Percentiles rank a stretch among this genome's conserved stretches.
These are phyloP conservation scores for Cottus gobio DNA, from an alignment of 2,113 vertebrate genomes.

Conservation along the genomic window DNA sequence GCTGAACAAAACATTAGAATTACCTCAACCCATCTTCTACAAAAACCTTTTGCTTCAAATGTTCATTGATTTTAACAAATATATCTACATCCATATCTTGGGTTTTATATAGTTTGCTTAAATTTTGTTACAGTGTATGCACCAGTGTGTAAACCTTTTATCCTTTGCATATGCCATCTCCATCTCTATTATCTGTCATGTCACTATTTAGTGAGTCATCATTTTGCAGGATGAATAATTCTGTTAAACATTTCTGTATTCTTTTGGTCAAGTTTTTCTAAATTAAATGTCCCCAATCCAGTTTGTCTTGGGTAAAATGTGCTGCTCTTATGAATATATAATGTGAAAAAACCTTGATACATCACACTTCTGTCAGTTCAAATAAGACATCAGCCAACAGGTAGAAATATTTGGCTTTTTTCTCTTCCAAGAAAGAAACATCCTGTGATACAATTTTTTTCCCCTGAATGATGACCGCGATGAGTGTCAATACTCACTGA, in stretches of 20 bases:
- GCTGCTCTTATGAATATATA: not conserved
- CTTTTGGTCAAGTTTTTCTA: not conserved
- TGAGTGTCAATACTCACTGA: slow-evolving; percentile 84
- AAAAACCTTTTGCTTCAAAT: not conserved
- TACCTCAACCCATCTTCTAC: not conserved
- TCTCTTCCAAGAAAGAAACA: not conserved
- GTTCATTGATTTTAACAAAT: too few relatives aligned
- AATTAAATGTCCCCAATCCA: not conserved
- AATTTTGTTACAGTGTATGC: not conserved
- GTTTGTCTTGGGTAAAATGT: not conserved
- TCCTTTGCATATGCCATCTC: not conserved
- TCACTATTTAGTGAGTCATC: not conserved
- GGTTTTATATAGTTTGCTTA: not conserved
- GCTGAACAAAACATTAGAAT: not conserved
- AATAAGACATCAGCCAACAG: not conserved
- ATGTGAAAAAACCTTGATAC: not conserved
- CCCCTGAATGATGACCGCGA: too few relatives aligned
- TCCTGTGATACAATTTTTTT: not conserved
- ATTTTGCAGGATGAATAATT: not conserved
- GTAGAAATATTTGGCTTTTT: not conserved
- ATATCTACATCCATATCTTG: too few relatives aligned
- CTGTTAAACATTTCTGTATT: not conserved
- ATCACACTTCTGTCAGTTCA: not conserved
- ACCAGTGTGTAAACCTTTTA: not conserved
- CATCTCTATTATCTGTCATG: not conserved